phyloP scores from a whole-genome alignment of 2,113 vertebrate species.

The Seriola quinqueradiata region DNA sequence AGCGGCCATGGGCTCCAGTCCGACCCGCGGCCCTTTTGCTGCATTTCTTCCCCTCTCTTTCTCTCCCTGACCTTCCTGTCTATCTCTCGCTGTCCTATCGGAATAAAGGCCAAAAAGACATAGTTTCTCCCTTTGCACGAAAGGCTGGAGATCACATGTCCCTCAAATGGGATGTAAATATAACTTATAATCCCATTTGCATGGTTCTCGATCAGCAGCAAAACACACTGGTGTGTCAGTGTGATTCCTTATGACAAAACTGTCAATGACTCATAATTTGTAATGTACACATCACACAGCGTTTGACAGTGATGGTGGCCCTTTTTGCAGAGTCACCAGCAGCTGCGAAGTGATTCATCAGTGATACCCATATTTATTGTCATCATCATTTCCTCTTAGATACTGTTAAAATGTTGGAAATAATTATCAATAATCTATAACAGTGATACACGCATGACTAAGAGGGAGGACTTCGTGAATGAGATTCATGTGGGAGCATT shows the following conservation, averaged over 20 bases:
- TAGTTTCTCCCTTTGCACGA: no score
- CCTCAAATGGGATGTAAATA: not conserved
- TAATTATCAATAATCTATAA: not conserved
- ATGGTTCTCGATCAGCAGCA: not conserved
- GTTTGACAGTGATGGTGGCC: not conserved
- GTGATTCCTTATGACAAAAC: not conserved
- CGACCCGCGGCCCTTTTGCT: no score
- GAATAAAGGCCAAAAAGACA: no score
- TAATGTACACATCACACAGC: not conserved
- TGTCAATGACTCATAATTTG: not conserved
- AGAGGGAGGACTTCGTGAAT: not conserved
- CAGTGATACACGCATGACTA: not conserved
- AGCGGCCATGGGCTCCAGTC: no score
- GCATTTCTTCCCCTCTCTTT: no score
- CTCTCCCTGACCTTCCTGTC: no score
- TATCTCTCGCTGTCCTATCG: no score
- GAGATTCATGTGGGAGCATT: no score
- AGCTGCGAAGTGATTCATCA: slow-evolving; percentile 5
- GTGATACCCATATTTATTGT: not conserved
- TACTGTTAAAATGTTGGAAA: not conserved
- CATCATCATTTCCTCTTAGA: rapidly evolving
- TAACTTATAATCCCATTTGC: not conserved
- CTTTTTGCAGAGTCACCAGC: not conserved
- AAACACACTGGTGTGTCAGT: not conserved
- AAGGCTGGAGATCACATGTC: no score